Evolutionary conservation across 2,113 vertebrate species (phyloP).

Genomic region (Rhabdornis inornatus): DNA sequence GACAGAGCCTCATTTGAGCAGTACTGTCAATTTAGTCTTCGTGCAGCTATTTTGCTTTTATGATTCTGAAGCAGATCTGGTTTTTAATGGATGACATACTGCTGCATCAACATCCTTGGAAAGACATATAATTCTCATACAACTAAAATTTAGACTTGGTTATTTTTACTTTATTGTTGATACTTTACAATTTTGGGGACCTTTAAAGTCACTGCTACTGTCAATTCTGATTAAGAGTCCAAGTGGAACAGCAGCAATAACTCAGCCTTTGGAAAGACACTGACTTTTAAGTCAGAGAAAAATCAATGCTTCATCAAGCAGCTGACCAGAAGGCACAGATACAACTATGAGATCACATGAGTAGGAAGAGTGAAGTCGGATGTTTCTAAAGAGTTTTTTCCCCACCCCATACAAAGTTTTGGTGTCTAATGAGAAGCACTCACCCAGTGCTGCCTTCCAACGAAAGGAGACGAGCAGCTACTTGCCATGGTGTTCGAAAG

Average conservation of each 20-base stretch:
- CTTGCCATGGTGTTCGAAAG: constrained; percentile 97
- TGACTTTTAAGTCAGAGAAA: not conserved
- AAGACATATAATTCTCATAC: not conserved
- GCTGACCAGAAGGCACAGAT: constrained; percentile 1
- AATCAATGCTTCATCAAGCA: not conserved
- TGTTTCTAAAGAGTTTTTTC: not conserved
- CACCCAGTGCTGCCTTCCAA: constrained; percentile 90
- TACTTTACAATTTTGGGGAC: not conserved
- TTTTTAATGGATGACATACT: not conserved
- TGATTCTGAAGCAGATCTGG: not conserved
- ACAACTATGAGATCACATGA: not conserved
- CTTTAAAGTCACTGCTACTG: not conserved
- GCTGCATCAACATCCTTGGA: not conserved
- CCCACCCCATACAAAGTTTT: constrained; percentile 49
- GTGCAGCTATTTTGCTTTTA: not conserved
- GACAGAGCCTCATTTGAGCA: not conserved
- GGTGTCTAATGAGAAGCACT: constrained; percentile 69
- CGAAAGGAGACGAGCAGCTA: constrained; percentile 87
- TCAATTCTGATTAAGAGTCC: not conserved
- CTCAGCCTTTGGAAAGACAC: not conserved
- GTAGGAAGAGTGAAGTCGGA: not conserved
- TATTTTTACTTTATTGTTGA: not conserved
- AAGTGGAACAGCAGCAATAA: constrained; percentile 2
- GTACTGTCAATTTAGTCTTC: not conserved
- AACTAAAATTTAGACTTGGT: not conserved